A percentile compares a stretch with the other conserved stretches of the same genome.
Evolutionary conservation across 1,140 invertebrate genomes (phyloP).

Genomic region (Acromyrmex charruanus): DNA sequence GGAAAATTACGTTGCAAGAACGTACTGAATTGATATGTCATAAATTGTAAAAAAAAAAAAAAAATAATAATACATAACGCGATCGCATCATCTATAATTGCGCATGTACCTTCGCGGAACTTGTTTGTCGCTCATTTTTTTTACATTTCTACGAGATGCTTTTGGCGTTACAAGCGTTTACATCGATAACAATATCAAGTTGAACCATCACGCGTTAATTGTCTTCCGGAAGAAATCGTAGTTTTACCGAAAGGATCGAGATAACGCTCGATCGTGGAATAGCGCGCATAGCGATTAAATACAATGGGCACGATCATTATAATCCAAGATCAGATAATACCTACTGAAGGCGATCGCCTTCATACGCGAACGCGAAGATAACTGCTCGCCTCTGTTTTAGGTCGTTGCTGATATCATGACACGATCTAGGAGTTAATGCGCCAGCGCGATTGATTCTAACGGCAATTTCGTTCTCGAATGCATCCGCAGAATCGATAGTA

Average conservation of each 20-base stretch:
- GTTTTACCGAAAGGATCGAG: slow-evolving; percentile 62
- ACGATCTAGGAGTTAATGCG: slow-evolving; percentile 46
- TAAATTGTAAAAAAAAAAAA: slow-evolving; percentile 14
- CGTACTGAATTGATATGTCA: background rate
- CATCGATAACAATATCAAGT: slow-evolving; percentile 21
- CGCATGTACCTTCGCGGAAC: slow-evolving; percentile 11
- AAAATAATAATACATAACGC: background rate
- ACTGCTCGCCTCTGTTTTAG: slow-evolving; percentile 19
- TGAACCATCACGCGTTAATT: background rate
- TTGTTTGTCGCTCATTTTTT: background rate
- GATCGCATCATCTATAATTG: slow-evolving; percentile 17
- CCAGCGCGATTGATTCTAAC: slow-evolving; percentile 56
- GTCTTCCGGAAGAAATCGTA: slow-evolving; percentile 43
- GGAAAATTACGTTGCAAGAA: background rate
- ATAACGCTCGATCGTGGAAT: slow-evolving; percentile 25
- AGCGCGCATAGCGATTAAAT: slow-evolving; percentile 36
- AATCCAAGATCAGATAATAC: slow-evolving; percentile 47
- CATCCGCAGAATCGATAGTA: slow-evolving; percentile 8
- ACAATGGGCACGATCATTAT: slow-evolving; percentile 41
- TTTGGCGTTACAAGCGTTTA: background rate
- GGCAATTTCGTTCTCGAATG: slow-evolving; percentile 30
- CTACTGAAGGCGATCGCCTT: slow-evolving; percentile 42
- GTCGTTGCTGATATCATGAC: slow-evolving; percentile 43
- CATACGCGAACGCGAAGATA: slow-evolving; percentile 35
- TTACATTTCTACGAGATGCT: background rate